Base-by-base conservation (phyloP, 1,140 invertebrate genomes). In the Scaptomyza montana region DNA sequence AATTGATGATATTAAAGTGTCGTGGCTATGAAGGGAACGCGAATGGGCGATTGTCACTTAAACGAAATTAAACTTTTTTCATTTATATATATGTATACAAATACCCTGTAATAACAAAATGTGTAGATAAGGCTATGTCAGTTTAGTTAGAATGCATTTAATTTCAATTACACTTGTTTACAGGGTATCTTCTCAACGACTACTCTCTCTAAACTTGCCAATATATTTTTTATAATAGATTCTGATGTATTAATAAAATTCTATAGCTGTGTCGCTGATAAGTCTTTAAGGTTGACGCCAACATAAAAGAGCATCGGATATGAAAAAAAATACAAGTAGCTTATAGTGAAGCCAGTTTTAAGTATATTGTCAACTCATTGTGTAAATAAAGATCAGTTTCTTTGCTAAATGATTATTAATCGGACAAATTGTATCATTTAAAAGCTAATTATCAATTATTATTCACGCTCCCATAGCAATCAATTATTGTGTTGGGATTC, bases 221-320 rank as follows among this genome's bases (percentile, higher is more conserved):
- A 16, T 19, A 59, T 33, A 33, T 19, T 45, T 5, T 10, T 16
- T 57, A 45, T 46, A 57, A 46, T 57, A 45, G 33, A 3, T 46
- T 45, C 25, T 57, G 16, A 25, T 57, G 55, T 59, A 59, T 47
- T 59, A 59, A 59, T 59, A 59, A 59, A 59, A 45, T 56, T 41
- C 21, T 28, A 45, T 56, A 56, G 53, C 53, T 25, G 5, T 25
- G 10, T 25, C 19, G 36, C 53, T 25, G n/a, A 39, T 56, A 43
- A 25, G 28, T 47, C 13, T 46, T 59, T 59, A 30, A 59, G 43
- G 9, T 33, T 46, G 25, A 10, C 41, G n/a, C 8, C 1, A 30
- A 30, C 13, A 59, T 19, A 47, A 46, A 30, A 13, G 8, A 59
- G 9, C 30, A 16, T 30, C 7, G 19, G 41, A 30, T 57, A 57